Conservation (phyloP, 2,797 vertebrate genomes). For the Onychomys arenicola region DNA sequence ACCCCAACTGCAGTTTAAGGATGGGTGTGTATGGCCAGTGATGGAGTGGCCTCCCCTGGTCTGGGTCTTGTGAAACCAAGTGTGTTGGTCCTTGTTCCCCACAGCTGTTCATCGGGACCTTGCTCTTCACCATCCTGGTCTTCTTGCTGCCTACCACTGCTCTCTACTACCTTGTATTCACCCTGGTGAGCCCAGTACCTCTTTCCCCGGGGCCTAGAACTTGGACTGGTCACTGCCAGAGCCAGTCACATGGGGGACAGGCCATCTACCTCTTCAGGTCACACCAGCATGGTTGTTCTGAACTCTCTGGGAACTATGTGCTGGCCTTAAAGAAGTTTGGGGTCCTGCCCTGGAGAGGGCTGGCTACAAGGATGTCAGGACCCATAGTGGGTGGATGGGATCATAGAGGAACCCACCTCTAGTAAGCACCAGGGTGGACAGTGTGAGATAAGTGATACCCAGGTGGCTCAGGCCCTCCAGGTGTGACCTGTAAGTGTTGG, state of each 20-base stretch:
- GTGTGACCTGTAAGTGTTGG: not conserved
- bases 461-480: not conserved
- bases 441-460: not conserved
- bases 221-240: not conserved
- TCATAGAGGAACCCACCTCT: not conserved
- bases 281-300: not conserved
- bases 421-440: not conserved
- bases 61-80: not conserved
- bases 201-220: not conserved
- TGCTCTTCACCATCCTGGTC: constrained; percentile 97
- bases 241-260: not conserved
- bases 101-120: constrained; percentile 96
- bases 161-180: constrained; percentile 98
- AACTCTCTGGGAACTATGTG: not conserved
- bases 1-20: not conserved
- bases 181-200: constrained; percentile 91
- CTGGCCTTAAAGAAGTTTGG: not conserved
- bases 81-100: not conserved
- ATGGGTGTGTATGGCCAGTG: not conserved
- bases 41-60: fast-evolving
- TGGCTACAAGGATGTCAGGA: not conserved
- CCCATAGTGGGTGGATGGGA: not conserved
- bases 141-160: constrained; percentile 98
- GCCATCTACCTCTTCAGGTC: not conserved
- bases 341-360: not conserved